A percentile compares a stretch with the other conserved stretches of the same genome.
Evolutionary conservation across 2,797 vertebrate species (phyloP).

Genomic region (Halcyon badia): DNA sequence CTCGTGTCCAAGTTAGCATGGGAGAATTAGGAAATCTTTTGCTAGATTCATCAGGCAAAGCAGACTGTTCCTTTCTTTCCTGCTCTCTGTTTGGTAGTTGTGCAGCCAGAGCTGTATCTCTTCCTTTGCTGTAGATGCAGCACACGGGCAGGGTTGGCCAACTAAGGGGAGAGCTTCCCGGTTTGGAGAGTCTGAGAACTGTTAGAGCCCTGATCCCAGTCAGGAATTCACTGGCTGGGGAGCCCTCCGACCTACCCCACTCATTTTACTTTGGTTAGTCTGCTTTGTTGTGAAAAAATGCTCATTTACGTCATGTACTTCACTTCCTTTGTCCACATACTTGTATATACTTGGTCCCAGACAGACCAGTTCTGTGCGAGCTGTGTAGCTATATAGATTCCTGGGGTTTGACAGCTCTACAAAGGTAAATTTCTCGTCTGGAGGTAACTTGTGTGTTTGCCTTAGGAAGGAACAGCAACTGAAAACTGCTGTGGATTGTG

Average conservation of each 20-base stretch:
- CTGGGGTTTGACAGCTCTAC: neutral
- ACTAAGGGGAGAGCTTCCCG: neutral
- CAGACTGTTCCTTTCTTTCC: neutral
- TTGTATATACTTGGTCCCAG: rapidly evolving
- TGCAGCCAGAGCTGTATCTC: neutral
- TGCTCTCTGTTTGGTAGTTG: neutral
- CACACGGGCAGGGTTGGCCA: rapidly evolving
- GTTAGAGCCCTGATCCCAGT: neutral
- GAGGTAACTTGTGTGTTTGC: neutral
- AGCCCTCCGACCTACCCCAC: rapidly evolving
- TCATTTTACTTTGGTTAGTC: neutral
- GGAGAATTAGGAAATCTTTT: neutral
- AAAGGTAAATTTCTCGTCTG: neutral
- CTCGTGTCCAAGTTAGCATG: neutral
- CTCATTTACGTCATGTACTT: neutral
- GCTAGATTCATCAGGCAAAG: neutral
- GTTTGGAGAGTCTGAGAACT: neutral
- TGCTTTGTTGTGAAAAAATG: neutral
- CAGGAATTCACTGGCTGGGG: neutral
- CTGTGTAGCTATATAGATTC: neutral
- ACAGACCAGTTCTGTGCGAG: neutral
- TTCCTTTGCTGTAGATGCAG: neutral
- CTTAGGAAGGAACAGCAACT: neutral
- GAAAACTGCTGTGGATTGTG: neutral
- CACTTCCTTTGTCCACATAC: neutral